Conservation (phyloP, 2,797 vertebrate species). For the Rhadinocentrus ornatus region DNA sequence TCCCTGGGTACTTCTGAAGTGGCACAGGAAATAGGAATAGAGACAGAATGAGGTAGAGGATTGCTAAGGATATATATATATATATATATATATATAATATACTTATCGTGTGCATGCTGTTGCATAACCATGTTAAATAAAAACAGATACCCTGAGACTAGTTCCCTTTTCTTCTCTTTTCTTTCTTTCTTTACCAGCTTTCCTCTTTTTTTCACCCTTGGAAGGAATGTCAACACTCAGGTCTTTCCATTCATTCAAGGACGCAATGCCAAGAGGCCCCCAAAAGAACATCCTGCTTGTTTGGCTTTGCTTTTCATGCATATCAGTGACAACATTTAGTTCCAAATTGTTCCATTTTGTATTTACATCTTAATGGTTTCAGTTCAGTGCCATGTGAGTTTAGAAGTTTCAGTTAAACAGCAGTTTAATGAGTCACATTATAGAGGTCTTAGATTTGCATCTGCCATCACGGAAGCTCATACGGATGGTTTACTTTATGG, state of each 20-base stretch:
- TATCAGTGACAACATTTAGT: neutral
- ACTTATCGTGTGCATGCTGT: neutral
- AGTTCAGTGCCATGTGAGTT: neutral
- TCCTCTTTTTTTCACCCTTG: constrained; percentile 19
- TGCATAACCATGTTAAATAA: constrained; percentile 37
- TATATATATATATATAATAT: no score
- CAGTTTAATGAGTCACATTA: constrained; percentile 19
- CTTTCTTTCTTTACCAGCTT: constrained; percentile 1
- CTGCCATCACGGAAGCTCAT: constrained; percentile 19
- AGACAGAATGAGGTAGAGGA: constrained; percentile 35
- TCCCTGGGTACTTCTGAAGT: constrained; percentile 27
- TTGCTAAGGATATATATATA: neutral
- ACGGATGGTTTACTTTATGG: constrained; percentile 38
- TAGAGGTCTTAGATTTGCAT: constrained; percentile 33
- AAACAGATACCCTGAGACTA: constrained; percentile 28
- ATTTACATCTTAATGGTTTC: constrained; percentile 36
- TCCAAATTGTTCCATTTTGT: constrained; percentile 7
- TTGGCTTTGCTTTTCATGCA: neutral
- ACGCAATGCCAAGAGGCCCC: neutral
- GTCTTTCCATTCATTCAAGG: constrained; percentile 29
- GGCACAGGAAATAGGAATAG: constrained; percentile 20
- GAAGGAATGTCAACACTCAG: constrained; percentile 51
- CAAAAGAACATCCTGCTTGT: neutral
- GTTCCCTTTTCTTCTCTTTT: neutral
- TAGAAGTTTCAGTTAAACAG: constrained; percentile 16